These are phyloP conservation scores for Hesperophylax magnus DNA, from an alignment of 1,140 invertebrate genomes.

Conservation along the genomic window DNA sequence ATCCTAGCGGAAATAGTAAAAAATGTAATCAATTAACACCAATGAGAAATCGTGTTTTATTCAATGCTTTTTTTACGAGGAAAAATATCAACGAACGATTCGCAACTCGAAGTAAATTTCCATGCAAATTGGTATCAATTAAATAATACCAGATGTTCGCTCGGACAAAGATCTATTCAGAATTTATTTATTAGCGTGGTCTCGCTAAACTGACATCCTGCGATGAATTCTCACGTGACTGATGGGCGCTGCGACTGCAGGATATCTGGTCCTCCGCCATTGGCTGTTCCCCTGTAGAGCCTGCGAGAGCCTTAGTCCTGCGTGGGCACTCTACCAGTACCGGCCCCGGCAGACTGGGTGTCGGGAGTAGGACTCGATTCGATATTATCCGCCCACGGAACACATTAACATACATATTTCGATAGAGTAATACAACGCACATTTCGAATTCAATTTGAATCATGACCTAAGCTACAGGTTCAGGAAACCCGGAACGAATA, in stretches of 20 bases:
- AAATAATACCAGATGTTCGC: neutral
- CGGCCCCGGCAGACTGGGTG: neutral
- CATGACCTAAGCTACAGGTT: neutral
- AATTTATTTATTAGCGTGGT: conserved; percentile 15
- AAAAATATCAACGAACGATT: neutral
- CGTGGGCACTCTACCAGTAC: neutral
- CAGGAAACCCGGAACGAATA: conserved; percentile 23
- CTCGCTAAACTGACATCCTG: conserved; percentile 20
- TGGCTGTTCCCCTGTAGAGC: neutral
- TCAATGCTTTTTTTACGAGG: neutral
- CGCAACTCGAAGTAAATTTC: conserved; percentile 14
- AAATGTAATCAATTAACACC: conserved; percentile 13
- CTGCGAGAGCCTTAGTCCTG: neutral
- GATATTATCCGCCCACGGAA: conserved; percentile 2
- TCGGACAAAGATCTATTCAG: neutral
- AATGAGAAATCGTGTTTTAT: conserved; percentile 5
- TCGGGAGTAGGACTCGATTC: neutral
- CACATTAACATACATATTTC: neutral
- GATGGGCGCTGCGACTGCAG: neutral
- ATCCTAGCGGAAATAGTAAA: neutral
- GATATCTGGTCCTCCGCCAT: neutral
- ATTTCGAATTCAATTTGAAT: conserved; percentile 24
- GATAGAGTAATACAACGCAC: neutral
- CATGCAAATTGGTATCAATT: conserved; percentile 8
- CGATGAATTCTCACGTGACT: conserved; percentile 13